Percentiles rank a stretch among this genome's conserved stretches.
These are phyloP conservation scores for Salticus scenicus DNA, from an alignment of 2,888 invertebrate genomes.

Conservation along the genomic window DNA sequence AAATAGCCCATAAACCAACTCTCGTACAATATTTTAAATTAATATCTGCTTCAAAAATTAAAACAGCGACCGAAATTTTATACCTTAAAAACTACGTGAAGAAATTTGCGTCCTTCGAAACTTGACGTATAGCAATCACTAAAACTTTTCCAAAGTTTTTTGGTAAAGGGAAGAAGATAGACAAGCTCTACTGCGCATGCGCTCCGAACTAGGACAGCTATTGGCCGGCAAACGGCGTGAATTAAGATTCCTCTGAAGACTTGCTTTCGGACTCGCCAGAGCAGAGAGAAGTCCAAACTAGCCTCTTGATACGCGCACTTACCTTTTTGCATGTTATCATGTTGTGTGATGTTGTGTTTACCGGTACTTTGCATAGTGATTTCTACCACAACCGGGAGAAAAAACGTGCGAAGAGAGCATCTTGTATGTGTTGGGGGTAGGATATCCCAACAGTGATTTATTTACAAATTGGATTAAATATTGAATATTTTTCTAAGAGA, in stretches of 20 bases:
- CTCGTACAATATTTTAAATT: too few relatives aligned
- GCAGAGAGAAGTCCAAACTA: slow-evolving; percentile 23
- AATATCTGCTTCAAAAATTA: too few relatives aligned
- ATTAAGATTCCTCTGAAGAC: slow-evolving; percentile 59
- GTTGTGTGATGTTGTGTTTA: slow-evolving; percentile 28
- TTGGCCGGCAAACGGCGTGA: slow-evolving; percentile 59
- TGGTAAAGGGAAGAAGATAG: slow-evolving; percentile 21
- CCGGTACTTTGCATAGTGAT: slow-evolving; percentile 1
- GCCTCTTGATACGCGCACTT: slow-evolving; percentile 18
- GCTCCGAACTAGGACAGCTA: slow-evolving; percentile 60
- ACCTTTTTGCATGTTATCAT: slow-evolving; percentile 16
- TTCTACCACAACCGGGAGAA: slow-evolving; percentile 22
- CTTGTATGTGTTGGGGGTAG: slow-evolving; percentile 4
- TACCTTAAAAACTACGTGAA: background rate
- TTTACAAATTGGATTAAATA: background rate
- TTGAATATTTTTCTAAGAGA: background rate
- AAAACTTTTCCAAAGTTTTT: slow-evolving; percentile 42
- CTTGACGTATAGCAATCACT: slow-evolving; percentile 44
- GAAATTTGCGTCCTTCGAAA: slow-evolving; percentile 41
- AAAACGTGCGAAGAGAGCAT: slow-evolving; percentile 3
- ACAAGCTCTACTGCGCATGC: slow-evolving; percentile 45
- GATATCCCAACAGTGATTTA: background rate
- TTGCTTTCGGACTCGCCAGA: slow-evolving; percentile 43
- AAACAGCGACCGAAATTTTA: background rate
- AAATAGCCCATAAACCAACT: too few relatives aligned